phyloP scores from a whole-genome alignment of 1,140 invertebrate species.

The Maniola jurtina region DNA sequence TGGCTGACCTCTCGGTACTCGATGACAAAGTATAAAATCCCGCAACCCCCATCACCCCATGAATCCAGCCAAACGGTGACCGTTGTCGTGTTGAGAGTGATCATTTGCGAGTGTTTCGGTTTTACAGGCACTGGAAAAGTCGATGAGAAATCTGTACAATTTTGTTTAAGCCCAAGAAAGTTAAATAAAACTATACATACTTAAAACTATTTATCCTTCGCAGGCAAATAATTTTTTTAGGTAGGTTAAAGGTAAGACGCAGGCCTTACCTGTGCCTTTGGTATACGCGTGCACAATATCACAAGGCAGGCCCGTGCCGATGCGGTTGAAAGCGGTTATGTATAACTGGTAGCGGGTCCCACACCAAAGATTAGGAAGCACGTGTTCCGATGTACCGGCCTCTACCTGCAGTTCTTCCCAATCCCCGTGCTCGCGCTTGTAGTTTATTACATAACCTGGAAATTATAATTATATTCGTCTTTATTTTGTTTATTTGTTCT shows the following conservation, averaged over 20 bases:
- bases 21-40: slow-evolving; percentile 92
- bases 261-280: slow-evolving; percentile 84
- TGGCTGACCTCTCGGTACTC: slow-evolving; percentile 84
- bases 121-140: slow-evolving; percentile 83
- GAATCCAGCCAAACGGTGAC: slow-evolving; percentile 92
- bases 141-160: background rate
- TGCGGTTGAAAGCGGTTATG: slow-evolving; percentile 92
- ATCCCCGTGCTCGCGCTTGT: slow-evolving; percentile 92
- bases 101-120: slow-evolving; percentile 89
- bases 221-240: no score
- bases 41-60: slow-evolving; percentile 94
- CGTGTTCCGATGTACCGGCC: slow-evolving; percentile 86
- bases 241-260: background rate
- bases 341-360: slow-evolving; percentile 93
- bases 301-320: slow-evolving; percentile 92
- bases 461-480: background rate
- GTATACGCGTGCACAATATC: slow-evolving; percentile 91
- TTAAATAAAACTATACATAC: no score
- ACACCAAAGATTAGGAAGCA: slow-evolving; percentile 90
- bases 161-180: no score
- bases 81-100: slow-evolving; percentile 92
- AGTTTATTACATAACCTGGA: slow-evolving; percentile 90
- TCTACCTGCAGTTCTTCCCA: slow-evolving; percentile 90
- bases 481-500: background rate
- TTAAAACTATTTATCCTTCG: no score